Evolutionary conservation across 1,140 invertebrate species (phyloP).

Genomic region (Muscidifurax raptorellus): DNA sequence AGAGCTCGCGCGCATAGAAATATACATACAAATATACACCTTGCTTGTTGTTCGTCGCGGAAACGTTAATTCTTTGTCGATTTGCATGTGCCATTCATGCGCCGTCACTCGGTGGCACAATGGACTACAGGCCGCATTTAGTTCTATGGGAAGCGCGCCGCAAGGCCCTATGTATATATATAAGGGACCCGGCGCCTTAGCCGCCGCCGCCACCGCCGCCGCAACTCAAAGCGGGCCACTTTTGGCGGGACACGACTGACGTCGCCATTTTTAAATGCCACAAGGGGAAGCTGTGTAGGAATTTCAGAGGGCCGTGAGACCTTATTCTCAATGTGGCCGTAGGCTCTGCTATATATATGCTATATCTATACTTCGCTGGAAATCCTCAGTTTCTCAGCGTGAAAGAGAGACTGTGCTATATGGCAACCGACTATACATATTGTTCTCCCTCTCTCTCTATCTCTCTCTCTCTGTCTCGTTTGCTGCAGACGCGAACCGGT

Average conservation of each 20-base stretch:
- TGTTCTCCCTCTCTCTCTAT: not conserved
- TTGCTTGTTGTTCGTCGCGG: constrained; percentile 39
- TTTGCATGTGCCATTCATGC: constrained; percentile 44
- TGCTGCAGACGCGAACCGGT: not conserved
- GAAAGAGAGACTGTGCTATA: constrained; percentile 19
- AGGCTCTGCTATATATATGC: not conserved
- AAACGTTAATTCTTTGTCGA: constrained; percentile 51
- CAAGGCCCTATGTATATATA: not conserved
- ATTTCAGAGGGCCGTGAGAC: constrained; percentile 1
- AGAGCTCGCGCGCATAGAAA: not conserved
- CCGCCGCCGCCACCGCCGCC: constrained; percentile 15
- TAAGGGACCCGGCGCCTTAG: not conserved
- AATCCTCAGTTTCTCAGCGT: constrained; percentile 7
- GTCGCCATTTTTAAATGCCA: constrained; percentile 51
- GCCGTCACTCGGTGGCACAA: not conserved
- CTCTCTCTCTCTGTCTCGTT: not conserved
- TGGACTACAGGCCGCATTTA: not conserved
- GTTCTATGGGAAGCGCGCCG: not conserved
- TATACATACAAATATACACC: constrained; percentile 40
- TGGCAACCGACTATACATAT: constrained; percentile 32
- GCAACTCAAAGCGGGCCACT: constrained; percentile 1
- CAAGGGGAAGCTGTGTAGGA: not conserved
- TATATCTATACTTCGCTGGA: not conserved
- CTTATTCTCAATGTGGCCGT: not conserved
- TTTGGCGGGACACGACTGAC: constrained; percentile 25